Conservation (phyloP, 2,888 invertebrate species). For the Ptychoptera contaminata region DNA sequence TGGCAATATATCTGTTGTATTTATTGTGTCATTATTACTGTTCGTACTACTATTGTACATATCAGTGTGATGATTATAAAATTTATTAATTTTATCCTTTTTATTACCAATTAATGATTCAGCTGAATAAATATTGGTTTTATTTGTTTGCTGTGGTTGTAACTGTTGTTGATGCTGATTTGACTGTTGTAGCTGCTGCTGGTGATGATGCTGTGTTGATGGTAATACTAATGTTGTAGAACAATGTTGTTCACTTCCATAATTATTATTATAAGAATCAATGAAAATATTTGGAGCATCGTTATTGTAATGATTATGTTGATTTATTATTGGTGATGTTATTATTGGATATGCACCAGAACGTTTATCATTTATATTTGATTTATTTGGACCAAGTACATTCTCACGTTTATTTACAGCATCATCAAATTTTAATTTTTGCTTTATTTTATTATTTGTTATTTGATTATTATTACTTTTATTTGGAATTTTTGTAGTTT, state of each 20-base stretch:
- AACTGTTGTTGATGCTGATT: neutral
- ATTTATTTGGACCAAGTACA: neutral
- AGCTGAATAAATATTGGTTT: slow-evolving; percentile 13
- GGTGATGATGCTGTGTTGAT: neutral
- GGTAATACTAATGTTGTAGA: slow-evolving; percentile 1
- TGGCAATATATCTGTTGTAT: neutral
- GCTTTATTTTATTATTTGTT: neutral
- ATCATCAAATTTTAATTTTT: neutral
- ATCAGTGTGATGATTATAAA: neutral
- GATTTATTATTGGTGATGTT: no score
- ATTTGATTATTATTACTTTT: no score
- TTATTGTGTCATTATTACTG: neutral
- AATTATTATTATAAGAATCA: no score
- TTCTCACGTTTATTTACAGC: neutral
- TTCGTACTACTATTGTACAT: slow-evolving; percentile 1
- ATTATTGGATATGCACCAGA: no score
- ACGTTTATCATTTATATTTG: no score
- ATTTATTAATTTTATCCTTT: neutral
- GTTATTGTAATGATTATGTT: no score
- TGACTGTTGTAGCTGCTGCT: neutral
- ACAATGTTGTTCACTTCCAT: no score
- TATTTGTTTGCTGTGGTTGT: neutral
- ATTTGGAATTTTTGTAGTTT: no score
- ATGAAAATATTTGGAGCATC: no score
- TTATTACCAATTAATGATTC: slow-evolving; percentile 12